Evolutionary conservation across 2,113 vertebrate species (phyloP), one percentile per base, ranked within the genome.

Genomic region (Scophthalmus maximus): DNA sequence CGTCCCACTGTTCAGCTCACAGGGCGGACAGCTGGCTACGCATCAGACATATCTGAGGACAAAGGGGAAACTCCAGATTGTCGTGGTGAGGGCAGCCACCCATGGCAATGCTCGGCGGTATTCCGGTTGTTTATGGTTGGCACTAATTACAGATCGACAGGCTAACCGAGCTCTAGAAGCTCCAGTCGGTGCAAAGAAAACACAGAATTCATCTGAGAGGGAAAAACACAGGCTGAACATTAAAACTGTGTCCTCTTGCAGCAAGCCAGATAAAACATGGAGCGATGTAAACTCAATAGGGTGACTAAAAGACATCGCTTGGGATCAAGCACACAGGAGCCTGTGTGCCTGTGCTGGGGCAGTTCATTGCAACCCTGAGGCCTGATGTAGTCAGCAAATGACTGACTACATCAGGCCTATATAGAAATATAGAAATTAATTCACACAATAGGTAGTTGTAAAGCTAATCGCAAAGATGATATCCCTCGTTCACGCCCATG

Each of bases 1-100:
- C 17, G 47, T 7, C 50, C 29, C 6, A 36, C 73, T 44, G 72
- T 56, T 75, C 30, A 49, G 20, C 76, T 79, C 60, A 44, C 44
- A 59, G 51, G 80, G 61, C 65, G 49, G 69, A 59, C 81, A 70
- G 71, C 79, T 87, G 81, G 80, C 78, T 65, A 52, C 22, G 38
- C 83, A 78, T 82, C 80, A 84, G 62, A 84, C 71, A 65, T 25
- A 49, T 63, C 47, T 4, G 15, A 50, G 74, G 83, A 85, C 81
- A 79, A 84, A 82, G 52, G 85, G 70, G 77, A 74, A 86, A 86
- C 84, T 81, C 78, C 82, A 73, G 76, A 85, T 81, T 86, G 86
- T 86, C 63, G 44, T 40, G 81, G 87, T 74, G 65, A 87, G 73
- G 63, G 73, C 82, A 87, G 79, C 80, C 84, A 83, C 71, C 82